These are phyloP conservation scores for Pheosia tremula DNA, from an alignment of 2,888 invertebrate genomes.

Conservation along the genomic window DNA sequence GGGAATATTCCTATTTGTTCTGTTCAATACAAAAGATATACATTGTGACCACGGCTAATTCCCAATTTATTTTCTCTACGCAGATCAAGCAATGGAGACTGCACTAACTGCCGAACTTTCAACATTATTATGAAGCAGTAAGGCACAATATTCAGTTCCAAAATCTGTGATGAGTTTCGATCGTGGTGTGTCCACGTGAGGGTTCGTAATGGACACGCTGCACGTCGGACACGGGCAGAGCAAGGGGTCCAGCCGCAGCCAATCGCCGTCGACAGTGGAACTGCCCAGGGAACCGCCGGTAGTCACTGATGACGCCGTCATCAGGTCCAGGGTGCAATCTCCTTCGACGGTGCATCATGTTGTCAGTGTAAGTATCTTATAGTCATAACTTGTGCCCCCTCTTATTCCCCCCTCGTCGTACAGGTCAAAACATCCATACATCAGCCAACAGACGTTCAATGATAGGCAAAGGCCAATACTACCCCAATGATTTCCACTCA, in stretches of 20 bases:
- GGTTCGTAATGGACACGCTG: conserved; percentile 69
- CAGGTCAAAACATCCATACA: too few relatives aligned
- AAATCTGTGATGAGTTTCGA: conserved; percentile 16
- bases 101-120: conserved; percentile 26
- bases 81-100: conserved; percentile 54
- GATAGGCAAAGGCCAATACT: too few relatives aligned
- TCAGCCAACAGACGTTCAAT: too few relatives aligned
- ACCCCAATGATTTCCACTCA: too few relatives aligned
- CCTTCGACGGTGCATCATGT: conserved; percentile 74
- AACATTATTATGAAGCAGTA: conserved; percentile 28
- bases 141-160: conserved; percentile 24
- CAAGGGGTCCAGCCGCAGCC: conserved; percentile 86
- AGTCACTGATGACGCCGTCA: conserved; percentile 73
- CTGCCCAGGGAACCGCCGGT: conserved; percentile 72
- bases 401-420: too few relatives aligned
- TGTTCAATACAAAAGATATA: too few relatives aligned
- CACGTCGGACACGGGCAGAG: conserved; percentile 79
- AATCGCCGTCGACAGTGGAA: conserved; percentile 84
- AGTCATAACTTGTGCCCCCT: too few relatives aligned
- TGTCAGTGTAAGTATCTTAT: conserved; percentile 58
- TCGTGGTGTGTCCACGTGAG: conserved; percentile 20
- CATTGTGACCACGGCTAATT: not conserved
- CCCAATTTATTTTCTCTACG: conserved; percentile 25
- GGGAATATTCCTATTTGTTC: too few relatives aligned
- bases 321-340: conserved; percentile 76